Percentiles rank a stretch among this genome's conserved stretches.
Conservation (phyloP, 2,113 vertebrate species). For the Paramormyrops kingsleyae region DNA sequence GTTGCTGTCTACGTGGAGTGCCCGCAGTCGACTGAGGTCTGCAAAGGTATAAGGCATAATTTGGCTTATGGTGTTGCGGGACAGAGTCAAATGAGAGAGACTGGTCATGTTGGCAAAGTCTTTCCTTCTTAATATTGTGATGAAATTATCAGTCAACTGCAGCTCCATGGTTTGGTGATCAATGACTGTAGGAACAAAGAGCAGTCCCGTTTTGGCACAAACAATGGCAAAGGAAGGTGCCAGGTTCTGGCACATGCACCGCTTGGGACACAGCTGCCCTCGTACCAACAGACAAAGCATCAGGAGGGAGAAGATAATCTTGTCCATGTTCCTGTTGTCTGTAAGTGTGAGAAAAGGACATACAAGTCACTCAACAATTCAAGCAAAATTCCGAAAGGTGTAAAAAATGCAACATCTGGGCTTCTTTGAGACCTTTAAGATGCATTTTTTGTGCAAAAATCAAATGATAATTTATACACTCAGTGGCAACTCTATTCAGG, state of each 20-base stretch:
- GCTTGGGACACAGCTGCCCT: not conserved
- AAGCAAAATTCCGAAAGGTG: not conserved
- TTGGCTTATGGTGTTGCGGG: slow-evolving; percentile 2
- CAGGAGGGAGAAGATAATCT: not conserved
- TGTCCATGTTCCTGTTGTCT: not conserved
- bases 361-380: not conserved
- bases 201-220: not conserved
- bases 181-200: not conserved
- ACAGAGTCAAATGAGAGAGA: not conserved
- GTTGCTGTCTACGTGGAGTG: not conserved
- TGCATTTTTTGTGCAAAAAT: not conserved
- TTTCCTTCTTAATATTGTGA: not conserved
- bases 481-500: not conserved
- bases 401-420: not conserved
- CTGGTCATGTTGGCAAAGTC: not conserved
- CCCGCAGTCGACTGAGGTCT: not conserved
- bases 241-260: not conserved
- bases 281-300: not conserved
- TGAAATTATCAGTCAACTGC: not conserved
- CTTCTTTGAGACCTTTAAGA: not conserved
- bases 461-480: not conserved
- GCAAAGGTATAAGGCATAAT: not conserved
- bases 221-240: not conserved
- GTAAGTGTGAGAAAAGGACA: not conserved
- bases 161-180: not conserved